Evolutionary conservation across 2,113 vertebrate species (phyloP).

Genomic region (Chunga burmeisteri): DNA sequence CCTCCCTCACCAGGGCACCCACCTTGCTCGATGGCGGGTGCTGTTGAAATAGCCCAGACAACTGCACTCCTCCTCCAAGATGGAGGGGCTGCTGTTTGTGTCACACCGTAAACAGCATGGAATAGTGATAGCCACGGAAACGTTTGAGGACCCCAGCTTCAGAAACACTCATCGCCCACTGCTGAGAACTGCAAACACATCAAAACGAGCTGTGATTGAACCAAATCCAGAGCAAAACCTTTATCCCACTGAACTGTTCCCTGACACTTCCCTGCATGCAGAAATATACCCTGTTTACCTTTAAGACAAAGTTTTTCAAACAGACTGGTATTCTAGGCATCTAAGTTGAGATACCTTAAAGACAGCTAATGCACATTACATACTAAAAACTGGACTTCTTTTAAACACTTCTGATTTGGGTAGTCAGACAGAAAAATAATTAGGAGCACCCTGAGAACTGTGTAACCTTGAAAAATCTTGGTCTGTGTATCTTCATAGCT

Average conservation of each 20-base stretch:
- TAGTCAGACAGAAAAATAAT: conserved; percentile 24
- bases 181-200: neutral
- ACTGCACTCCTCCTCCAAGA: neutral
- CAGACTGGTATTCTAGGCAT: neutral
- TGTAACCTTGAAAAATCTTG: neutral
- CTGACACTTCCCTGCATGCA: neutral
- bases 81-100: neutral
- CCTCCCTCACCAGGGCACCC: too few species aligned
- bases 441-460: neutral
- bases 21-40: too few species aligned
- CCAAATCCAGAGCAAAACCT: neutral
- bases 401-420: neutral
- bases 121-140: neutral
- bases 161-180: neutral
- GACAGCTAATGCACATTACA: neutral
- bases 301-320: neutral
- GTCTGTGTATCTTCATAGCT: neutral
- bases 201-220: neutral
- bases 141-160: neutral
- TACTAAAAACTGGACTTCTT: neutral
- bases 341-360: neutral
- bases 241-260: neutral
- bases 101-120: neutral
- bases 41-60: neutral
- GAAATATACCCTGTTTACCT: neutral